Percentiles rank a stretch among this genome's conserved stretches.
Conservation (phyloP, 2,888 invertebrate genomes). For the Polydrusus cervinus region DNA sequence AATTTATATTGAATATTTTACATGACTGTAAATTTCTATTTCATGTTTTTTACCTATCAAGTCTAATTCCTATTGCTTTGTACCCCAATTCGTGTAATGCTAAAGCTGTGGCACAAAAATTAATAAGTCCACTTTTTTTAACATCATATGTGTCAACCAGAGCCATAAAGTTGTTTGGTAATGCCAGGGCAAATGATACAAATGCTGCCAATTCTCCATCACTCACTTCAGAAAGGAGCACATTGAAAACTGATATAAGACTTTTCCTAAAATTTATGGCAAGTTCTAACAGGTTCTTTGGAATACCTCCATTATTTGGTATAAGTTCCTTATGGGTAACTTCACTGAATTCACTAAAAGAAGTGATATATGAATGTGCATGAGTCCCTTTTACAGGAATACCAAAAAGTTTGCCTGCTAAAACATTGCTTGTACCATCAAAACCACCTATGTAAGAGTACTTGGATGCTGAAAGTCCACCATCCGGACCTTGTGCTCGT, state of each 20-base stretch:
- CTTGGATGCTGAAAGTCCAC: constrained; percentile 96
- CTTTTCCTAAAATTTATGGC: constrained; percentile 80
- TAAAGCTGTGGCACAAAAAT: constrained; percentile 96
- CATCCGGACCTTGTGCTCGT: constrained; percentile 98
- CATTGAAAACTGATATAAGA: constrained; percentile 81
- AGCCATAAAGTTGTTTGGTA: constrained; percentile 94
- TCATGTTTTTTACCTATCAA: constrained; percentile 75
- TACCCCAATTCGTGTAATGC: constrained; percentile 94
- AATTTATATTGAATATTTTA: constrained; percentile 2
- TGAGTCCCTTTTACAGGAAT: constrained; percentile 98
- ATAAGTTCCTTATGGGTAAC: constrained; percentile 70
- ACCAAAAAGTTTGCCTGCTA: constrained; percentile 97
- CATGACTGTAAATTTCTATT: too few relatives aligned
- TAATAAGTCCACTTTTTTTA: constrained; percentile 95
- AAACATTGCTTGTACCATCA: constrained; percentile 97
- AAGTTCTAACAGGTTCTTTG: constrained; percentile 78
- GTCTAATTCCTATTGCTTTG: constrained; percentile 89
- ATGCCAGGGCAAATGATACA: constrained; percentile 93
- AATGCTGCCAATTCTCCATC: constrained; percentile 97
- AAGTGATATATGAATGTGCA: constrained; percentile 97
- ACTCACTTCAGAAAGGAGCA: constrained; percentile 89
- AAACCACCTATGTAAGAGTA: constrained; percentile 98
- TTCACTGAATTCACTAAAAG: constrained; percentile 83
- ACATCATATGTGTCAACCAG: constrained; percentile 99
- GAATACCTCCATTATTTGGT: constrained; percentile 63